Evolutionary conservation across 2,797 vertebrate species (phyloP).

Genomic region (Anguilla marmorata): DNA sequence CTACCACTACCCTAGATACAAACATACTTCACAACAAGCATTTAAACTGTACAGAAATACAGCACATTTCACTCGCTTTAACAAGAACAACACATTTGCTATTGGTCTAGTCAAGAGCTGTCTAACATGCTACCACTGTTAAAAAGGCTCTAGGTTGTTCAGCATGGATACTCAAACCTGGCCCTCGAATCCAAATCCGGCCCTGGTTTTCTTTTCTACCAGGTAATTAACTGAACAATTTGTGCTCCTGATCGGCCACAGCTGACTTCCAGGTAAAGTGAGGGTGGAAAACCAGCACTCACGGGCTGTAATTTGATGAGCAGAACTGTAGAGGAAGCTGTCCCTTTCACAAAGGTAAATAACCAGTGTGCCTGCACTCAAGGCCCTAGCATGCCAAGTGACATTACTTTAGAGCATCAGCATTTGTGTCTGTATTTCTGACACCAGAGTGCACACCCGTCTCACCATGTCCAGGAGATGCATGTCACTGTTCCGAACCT

Average conservation of each 20-base stretch:
- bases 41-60: not conserved
- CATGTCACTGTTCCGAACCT: conserved; percentile 96
- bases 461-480: conserved; percentile 96
- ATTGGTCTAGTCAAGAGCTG: not conserved
- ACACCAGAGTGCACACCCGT: not conserved
- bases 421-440: not conserved
- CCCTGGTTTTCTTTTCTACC: no score
- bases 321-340: not conserved
- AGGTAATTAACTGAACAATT: no score
- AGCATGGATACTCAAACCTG: no score
- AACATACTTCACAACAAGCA: not conserved
- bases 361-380: not conserved
- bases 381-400: not conserved
- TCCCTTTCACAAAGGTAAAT: not conserved
- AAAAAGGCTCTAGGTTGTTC: not conserved
- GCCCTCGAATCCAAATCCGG: no score
- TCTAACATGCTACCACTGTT: not conserved
- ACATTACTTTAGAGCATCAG: not conserved
- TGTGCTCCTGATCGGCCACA: no score
- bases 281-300: no score
- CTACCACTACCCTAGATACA: not conserved
- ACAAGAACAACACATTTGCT: not conserved
- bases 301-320: no score
- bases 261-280: no score
- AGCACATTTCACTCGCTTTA: not conserved